Evolutionary conservation across 1,140 invertebrate species (phyloP).

Genomic region (Brevipalpus yothersi): DNA sequence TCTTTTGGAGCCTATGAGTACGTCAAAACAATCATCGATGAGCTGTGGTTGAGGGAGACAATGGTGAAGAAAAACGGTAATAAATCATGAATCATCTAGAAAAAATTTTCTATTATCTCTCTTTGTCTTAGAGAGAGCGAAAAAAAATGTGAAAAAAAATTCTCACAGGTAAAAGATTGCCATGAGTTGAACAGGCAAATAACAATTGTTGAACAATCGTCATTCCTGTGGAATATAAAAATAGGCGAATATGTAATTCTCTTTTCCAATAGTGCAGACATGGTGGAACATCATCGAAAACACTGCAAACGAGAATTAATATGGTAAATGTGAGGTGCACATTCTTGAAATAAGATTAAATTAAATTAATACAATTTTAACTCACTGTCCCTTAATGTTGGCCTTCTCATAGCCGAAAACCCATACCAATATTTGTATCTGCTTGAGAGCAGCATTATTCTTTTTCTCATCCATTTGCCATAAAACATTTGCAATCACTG

Average conservation of each 20-base stretch:
- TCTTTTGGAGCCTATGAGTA: constrained; percentile 3
- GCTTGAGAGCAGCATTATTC: constrained; percentile 2
- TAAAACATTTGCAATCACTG: constrained; percentile 1
- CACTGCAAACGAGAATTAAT: not conserved
- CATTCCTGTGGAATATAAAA: constrained; percentile 7
- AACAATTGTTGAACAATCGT: constrained; percentile 6
- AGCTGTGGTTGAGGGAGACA: not conserved
- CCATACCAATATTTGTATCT: constrained; percentile 8
- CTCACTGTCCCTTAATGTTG: constrained; percentile 5
- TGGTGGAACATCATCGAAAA: constrained; percentile 6
- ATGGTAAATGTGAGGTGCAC: not conserved
- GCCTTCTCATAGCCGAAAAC: constrained; percentile 9
- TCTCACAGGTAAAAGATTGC: constrained; percentile 7
- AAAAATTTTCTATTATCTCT: not conserved
- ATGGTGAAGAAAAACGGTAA: not conserved
- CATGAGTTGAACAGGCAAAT: constrained; percentile 5
- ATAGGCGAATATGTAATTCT: constrained; percentile 3
- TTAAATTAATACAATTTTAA: not conserved
- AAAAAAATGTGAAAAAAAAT: not conserved
- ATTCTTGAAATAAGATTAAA: not conserved
- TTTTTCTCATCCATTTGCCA: constrained; percentile 5
- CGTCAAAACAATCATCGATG: constrained; percentile 9
- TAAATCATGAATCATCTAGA: not conserved
- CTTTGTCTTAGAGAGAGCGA: not conserved
- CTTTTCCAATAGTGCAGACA: constrained; percentile 4